Base-by-base conservation (phyloP, 2,797 vertebrate genomes). In the Aplochiton taeniatus region DNA sequence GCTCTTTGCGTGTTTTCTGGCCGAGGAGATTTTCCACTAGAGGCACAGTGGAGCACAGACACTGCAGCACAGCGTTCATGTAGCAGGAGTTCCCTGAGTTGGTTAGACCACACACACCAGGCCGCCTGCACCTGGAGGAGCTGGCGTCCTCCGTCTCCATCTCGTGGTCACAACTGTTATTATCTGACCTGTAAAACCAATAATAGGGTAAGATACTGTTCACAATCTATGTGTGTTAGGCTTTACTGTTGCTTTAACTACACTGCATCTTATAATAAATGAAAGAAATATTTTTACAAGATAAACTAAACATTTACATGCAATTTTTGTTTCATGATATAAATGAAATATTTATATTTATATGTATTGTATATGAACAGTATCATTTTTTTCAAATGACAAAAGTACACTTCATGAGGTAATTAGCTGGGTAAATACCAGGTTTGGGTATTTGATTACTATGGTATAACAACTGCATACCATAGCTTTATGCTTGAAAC, bases 11-110 rank as follows among this genome's bases (percentile, higher is more conserved):
- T 41, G 91, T 92, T 65, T 88, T 83, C 18, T 76, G 90, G 0
- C 90, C 83, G n/a, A 95, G 91, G 67, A 97, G 94, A 63, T 94
- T 89, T 42, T 95, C 92, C 70, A 92, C 85, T 0, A 97, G 83
- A 0, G 91, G 93, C 0, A 92, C 85, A 0, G 94, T 74, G 55
- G 91, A 93, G 72, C 91, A 92, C 53, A 97, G 91, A 73, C 94
- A 94, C 82, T 95, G 94, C 42, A 96, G 12, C 16, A 94, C 85
- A 0, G 93, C 90, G 0, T 96, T 96, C 78, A 95, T 82, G 83
- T 95, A 96, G 88, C 95, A 95, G 0, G 93, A 94, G 86, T 95
- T 96, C 44, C 95, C 94, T 1, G 92, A 80, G 75, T 97, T 96
- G 16, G 85, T 78, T 60, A 96, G 84, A 58, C 95, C 95, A 0